phyloP scores from a whole-genome alignment of 1,140 invertebrate species.

The Pseudomyrmex gracilis region DNA sequence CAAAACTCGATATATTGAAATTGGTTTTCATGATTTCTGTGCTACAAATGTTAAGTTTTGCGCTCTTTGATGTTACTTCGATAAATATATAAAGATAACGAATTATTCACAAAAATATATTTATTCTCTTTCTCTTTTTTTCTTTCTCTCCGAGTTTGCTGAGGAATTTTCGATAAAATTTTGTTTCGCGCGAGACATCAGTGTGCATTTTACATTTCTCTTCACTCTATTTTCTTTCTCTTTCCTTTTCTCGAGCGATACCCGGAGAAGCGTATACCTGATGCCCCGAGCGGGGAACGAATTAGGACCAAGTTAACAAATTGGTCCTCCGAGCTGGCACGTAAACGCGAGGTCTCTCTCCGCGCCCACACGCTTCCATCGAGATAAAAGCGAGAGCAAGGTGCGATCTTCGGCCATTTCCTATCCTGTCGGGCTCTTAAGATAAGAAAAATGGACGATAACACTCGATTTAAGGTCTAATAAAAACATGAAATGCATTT shows the following conservation, averaged over 20 bases:
- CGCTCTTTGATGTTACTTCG: not conserved
- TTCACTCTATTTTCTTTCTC: not conserved
- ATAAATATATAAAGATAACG: not conserved
- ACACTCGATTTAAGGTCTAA: conserved; percentile 54
- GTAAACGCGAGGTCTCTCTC: conserved; percentile 34
- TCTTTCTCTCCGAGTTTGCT: too few species aligned
- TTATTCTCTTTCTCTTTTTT: too few species aligned
- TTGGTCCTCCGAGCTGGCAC: conserved; percentile 61
- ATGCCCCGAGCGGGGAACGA: conserved; percentile 58
- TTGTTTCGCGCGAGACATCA: conserved; percentile 2
- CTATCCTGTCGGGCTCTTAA: conserved; percentile 57
- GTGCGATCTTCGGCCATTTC: conserved; percentile 54
- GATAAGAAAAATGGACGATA: conserved; percentile 60
- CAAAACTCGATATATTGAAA: not conserved
- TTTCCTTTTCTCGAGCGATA: not conserved
- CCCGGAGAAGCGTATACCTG: conserved; percentile 46
- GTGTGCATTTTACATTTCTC: conserved; percentile 18
- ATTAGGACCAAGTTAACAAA: conserved; percentile 72
- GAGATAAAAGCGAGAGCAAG: conserved; percentile 57
- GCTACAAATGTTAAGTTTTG: not conserved
- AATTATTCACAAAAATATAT: not conserved
- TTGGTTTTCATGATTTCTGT: not conserved
- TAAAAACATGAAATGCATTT: conserved; percentile 61
- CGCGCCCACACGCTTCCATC: conserved; percentile 27
- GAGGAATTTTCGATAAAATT: conserved; percentile 23